Evolutionary conservation across 2,113 vertebrate genomes (phyloP).

Genomic region (Apodemus sylvaticus): DNA sequence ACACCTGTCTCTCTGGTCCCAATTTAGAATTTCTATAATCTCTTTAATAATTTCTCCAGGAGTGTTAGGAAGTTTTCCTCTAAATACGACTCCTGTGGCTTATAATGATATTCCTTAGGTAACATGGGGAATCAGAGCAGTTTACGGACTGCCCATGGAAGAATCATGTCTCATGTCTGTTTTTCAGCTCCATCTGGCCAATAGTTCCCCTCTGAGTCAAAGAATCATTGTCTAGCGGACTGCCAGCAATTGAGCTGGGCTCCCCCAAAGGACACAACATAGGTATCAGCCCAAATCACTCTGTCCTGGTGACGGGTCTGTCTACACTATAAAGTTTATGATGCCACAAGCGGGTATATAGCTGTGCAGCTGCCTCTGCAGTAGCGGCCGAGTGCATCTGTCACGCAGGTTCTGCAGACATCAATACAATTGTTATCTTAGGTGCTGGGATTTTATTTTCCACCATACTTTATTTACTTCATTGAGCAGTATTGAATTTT

Average conservation of each 20-base stretch:
- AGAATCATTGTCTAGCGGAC: neutral
- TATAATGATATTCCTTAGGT: neutral
- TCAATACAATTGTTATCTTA: constrained; percentile 55
- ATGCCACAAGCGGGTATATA: neutral
- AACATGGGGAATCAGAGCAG: neutral
- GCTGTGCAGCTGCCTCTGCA: neutral
- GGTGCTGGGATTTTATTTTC: constrained; percentile 59
- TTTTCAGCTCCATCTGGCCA: constrained; percentile 38
- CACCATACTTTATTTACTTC: constrained; percentile 60
- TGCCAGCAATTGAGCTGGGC: neutral
- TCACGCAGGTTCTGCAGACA: neutral
- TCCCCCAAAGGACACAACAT: neutral
- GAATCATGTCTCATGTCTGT: neutral
- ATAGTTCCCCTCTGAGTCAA: neutral
- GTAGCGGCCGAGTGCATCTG: neutral
- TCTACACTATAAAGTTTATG: neutral
- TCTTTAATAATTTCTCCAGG: constrained; percentile 18
- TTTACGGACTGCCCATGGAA: neutral
- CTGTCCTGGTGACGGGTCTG: neutral
- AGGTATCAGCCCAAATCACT: neutral
- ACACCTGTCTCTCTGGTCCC: neutral
- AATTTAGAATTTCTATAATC: neutral
- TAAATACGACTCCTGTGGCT: neutral
- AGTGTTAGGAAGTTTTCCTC: neutral
- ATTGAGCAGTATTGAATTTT: constrained; percentile 73